Percentiles rank a stretch among this genome's conserved stretches.
These are phyloP conservation scores for Amblyopsis hoosieri DNA, from an alignment of 2,797 vertebrate species.

Conservation along the genomic window DNA sequence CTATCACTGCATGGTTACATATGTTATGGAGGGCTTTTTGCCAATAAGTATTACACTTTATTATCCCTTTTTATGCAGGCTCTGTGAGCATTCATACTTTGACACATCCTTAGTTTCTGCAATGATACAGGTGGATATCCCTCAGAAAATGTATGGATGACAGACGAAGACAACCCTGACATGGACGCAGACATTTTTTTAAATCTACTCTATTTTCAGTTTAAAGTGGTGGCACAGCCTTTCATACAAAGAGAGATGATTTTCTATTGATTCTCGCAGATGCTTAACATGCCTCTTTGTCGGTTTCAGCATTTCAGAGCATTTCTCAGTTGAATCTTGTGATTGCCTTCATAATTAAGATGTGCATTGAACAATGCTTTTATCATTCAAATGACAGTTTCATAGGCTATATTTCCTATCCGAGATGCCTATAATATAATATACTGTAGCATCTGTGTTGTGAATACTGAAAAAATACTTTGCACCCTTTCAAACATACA, in stretches of 20 bases:
- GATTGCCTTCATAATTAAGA: conserved; percentile 41
- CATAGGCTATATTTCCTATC: conserved; percentile 9
- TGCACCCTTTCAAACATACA: background rate
- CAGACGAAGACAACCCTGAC: conserved; percentile 1
- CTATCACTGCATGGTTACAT: conserved; percentile 2
- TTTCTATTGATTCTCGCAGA: conserved; percentile 39
- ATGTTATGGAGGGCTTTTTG: conserved; percentile 7
- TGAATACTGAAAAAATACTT: conserved; percentile 10
- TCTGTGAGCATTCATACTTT: conserved; percentile 17
- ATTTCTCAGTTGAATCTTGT: conserved; percentile 30
- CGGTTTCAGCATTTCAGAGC: conserved; percentile 33
- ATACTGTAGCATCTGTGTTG: conserved; percentile 17
- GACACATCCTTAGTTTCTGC: conserved; percentile 21
- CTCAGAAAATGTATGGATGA: background rate
- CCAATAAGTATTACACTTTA: conserved; percentile 24
- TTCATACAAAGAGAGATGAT: conserved; percentile 17
- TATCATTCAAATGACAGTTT: conserved; percentile 31
- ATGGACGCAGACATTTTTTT: background rate
- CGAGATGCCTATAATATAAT: conserved; percentile 19
- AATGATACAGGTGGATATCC: conserved; percentile 27
- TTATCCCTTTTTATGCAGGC: conserved; percentile 30
- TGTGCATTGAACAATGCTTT: conserved; percentile 14
- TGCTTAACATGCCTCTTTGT: conserved; percentile 21
- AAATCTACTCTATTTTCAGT: conserved; percentile 19
- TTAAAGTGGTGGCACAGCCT: conserved; percentile 8